phyloP scores from a whole-genome alignment of 1,140 invertebrate species.

The Bombus confusus region DNA sequence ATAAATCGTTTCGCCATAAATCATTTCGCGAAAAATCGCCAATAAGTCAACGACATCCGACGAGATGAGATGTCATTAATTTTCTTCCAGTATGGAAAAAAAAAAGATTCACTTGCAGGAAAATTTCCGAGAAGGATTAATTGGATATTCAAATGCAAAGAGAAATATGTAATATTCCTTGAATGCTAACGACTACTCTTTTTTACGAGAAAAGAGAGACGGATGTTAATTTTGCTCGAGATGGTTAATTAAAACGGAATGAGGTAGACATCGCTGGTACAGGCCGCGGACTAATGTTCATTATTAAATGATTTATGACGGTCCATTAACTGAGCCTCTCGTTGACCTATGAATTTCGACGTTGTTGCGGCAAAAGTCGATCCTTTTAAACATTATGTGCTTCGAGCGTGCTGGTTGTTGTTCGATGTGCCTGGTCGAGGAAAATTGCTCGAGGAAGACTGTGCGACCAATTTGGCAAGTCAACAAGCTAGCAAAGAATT shows the following conservation, averaged over 20 bases:
- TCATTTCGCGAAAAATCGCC: too few relatives aligned
- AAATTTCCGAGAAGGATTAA: background rate
- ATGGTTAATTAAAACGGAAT: background rate
- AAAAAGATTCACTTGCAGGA: background rate
- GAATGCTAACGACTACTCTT: background rate
- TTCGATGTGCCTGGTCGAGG: background rate
- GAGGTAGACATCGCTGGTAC: background rate
- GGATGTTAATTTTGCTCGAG: background rate
- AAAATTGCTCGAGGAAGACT: background rate
- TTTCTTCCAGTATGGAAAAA: background rate
- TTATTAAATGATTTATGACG: slow-evolving; percentile 23
- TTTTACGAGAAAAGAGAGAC: background rate
- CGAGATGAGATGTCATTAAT: background rate
- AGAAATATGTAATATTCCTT: background rate
- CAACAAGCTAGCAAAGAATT: background rate
- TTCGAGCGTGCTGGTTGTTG: background rate
- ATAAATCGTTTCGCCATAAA: background rate
- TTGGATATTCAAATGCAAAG: background rate
- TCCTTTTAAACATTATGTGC: background rate
- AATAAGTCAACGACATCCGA: too few relatives aligned
- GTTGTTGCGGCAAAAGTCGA: slow-evolving; percentile 11
- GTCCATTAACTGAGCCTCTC: slow-evolving; percentile 33
- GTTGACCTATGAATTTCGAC: slow-evolving; percentile 7
- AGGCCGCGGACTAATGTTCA: background rate
- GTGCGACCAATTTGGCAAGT: slow-evolving; percentile 18